Base-by-base conservation (phyloP, 2,888 invertebrate species). In the Drosophila infuscata region DNA sequence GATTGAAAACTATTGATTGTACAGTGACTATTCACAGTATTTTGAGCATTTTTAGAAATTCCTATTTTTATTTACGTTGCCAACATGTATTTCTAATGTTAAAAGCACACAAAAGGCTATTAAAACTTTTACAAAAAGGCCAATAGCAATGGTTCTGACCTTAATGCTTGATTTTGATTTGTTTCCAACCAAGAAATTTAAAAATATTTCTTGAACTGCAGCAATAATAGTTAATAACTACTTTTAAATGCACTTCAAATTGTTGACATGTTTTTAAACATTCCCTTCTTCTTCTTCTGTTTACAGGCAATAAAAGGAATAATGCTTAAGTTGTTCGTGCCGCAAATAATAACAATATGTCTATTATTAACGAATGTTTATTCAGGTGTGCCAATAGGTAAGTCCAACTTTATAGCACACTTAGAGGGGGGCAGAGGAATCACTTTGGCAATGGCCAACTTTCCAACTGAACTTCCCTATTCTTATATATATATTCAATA, bases 351-450 rank as follows among this genome's bases (percentile, higher is more conserved):
- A 81, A 85, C 91, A 80, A 90, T 87, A 82, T 90, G 89, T 83
- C 81, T 89, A 76, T 83, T 92, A 75, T 76, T 92, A 77, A 82
- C 87, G 67, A 85, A 79, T 82, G 92, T 91, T 90, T 89, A 92
- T 69, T 89, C 91, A 62, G 92, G 82, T 77, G 90, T 88, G 79
- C 92, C 92, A 65, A 92, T 92, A 71, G 92, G 91, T 92, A 80
- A 89, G 91, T 69, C 8, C 2, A 20, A 12, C 2, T 4, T 49
- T n/a, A 25, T 20, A 12, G 7, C 5, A 8, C 5, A 32, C 0
- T 11, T 32, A 11, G 4, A 15, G 12, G 12, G 12, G n/a, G 20
- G 46, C 46, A 20, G 1, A 3, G 46, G 7, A 20, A 20, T 12
- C 7, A 12, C 0, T 20, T 20, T 12, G 43, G 2, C 46, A 12